Evolutionary conservation across 2,888 invertebrate species (phyloP), one percentile per base, ranked within the genome.

Genomic region (Dolichopus griseipennis): DNA sequence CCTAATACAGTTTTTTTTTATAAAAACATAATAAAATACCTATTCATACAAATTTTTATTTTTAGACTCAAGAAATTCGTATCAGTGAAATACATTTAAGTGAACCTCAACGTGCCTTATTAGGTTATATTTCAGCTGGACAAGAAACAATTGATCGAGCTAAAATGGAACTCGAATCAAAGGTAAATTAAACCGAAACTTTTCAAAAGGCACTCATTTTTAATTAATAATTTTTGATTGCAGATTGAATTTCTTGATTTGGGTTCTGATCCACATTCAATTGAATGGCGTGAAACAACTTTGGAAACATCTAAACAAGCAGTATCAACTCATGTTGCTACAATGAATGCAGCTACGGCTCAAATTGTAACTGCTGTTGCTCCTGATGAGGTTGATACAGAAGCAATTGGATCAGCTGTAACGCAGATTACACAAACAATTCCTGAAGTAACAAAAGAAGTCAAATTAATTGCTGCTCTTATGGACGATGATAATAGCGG

Each of bases 321-420:
- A 74, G 95, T 99, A 68, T 94, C 94, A 72, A 95, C 95, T 67
- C 95, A 98, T 81, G 91, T 99, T 75, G 97, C 97, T 7, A 97
- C 97, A 69, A 98, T 99, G 97, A 98, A 95, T 83, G 98, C 98
- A 0, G 98, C 98, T 68, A 99, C 98, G 0, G 99, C 99, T 10
- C 96, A 97, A 82, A 93, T 97, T 66, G 92, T 97, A 69, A 95
- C 95, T 0, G 95, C 95, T 0, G 91, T 91, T 3, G 90, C 89
- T 83, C 88, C 90, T 0, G 93, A 95, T 73, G 95, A 97, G 74
- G 92, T 97, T 10, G 97, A 97, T 81, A 94, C 96, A 78, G 93
- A 92, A 6, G 95, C 96, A 0, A 95, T 99, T 0, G 97, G 97
- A 0, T 95, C 96, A 0, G 98, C 98, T 37, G 96, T 99, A 71